Conservation (phyloP, 1,140 invertebrate species). For the Colletes latitarsis region DNA sequence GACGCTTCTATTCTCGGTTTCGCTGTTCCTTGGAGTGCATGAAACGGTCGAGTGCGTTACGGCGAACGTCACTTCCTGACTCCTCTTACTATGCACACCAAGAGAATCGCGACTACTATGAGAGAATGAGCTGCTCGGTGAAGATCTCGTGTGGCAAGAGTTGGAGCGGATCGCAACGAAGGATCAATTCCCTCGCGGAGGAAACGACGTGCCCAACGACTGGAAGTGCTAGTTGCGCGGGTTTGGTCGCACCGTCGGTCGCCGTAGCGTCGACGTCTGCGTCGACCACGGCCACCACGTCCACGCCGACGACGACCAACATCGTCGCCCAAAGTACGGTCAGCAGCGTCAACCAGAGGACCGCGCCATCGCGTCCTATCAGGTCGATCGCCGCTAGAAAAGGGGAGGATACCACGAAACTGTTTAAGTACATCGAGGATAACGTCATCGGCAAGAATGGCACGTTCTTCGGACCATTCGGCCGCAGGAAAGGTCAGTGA, state of each 20-base stretch:
- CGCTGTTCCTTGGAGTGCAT: not conserved
- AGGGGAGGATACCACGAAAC: conserved; percentile 85
- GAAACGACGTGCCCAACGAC: conserved; percentile 60
- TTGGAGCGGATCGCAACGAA: conserved; percentile 76
- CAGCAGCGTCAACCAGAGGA: conserved; percentile 41
- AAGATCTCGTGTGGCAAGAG: conserved; percentile 77
- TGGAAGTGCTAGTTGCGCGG: conserved; percentile 29
- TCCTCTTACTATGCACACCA: conserved; percentile 58
- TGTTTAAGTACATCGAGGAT: conserved; percentile 89
- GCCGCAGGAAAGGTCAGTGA: conserved; percentile 88
- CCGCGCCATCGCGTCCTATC: conserved; percentile 66
- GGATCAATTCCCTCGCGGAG: conserved; percentile 77
- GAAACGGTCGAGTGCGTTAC: conserved; percentile 24
- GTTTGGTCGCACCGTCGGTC: conserved; percentile 33
- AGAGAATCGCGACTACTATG: conserved; percentile 64
- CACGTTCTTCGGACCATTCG: conserved; percentile 91
- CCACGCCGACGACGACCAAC: conserved; percentile 8
- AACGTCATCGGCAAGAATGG: conserved; percentile 90
- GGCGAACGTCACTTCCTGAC: conserved; percentile 11
- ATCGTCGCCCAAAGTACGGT: not conserved
- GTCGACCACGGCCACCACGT: conserved; percentile 19
- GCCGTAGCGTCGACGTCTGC: conserved; percentile 19
- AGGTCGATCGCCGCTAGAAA: conserved; percentile 80
- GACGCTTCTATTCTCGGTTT: no score
- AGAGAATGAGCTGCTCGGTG: conserved; percentile 79